Percentiles rank a stretch among this genome's conserved stretches.
Conservation (phyloP, 2,797 vertebrate genomes). For the Galago senegalensis region DNA sequence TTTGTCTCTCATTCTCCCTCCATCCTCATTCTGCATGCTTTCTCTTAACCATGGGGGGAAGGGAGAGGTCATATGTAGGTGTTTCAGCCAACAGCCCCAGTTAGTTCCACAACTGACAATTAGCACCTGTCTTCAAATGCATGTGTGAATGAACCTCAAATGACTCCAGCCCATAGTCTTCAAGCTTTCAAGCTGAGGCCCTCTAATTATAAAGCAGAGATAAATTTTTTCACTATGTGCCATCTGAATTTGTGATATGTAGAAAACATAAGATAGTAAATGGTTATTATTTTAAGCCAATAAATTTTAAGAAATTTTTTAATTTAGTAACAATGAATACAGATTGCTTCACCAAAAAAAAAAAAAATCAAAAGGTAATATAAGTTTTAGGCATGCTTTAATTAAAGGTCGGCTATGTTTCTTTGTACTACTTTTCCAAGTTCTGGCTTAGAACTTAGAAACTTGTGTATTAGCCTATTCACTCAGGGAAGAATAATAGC, state of each 20-base stretch:
- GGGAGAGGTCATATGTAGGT: background rate
- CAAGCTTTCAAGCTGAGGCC: background rate
- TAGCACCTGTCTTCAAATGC: background rate
- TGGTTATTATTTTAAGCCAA: constrained; percentile 8
- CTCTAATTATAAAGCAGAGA: background rate
- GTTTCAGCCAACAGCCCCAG: background rate
- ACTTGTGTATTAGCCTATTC: constrained; percentile 11
- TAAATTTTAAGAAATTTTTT: constrained; percentile 42
- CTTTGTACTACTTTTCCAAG: background rate
- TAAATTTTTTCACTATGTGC: background rate
- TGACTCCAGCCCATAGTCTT: background rate
- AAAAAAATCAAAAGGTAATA: background rate
- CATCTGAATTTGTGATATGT: background rate
- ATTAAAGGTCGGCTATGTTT: background rate
- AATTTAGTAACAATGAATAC: background rate
- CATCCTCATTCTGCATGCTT: background rate
- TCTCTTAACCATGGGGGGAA: background rate
- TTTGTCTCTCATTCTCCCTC: background rate
- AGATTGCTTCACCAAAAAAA: background rate
- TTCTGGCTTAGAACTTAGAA: background rate
- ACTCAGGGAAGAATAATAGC: background rate
- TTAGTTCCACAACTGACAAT: background rate
- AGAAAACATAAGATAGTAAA: background rate
- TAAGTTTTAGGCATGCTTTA: background rate
- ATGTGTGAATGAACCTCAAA: constrained; percentile 23